Evolutionary conservation across 2,888 invertebrate genomes (phyloP), one percentile per base, ranked within the genome.

Genomic region (Nomada ruficornis): DNA sequence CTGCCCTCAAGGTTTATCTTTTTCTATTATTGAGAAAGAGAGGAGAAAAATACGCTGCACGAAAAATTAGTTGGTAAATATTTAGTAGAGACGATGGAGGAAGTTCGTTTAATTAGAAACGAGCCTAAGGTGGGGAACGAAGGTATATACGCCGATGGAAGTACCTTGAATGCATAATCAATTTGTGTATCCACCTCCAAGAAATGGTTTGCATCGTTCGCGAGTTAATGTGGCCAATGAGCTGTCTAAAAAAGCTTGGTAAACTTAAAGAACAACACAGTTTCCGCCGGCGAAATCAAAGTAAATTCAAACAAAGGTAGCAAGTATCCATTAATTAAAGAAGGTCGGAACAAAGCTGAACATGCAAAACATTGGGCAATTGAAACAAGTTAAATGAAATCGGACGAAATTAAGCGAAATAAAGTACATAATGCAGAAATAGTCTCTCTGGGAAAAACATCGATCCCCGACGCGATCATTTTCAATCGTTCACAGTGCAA

Each of bases 101-200:
- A 44, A 44, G 54, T 73, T 57, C 20, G 68, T 68, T 75, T 75
- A 75, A 68, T 68, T 75, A 68, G 68, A 68, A 75, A 68, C 44
- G 26, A 62, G 36, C 13, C 47, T 60, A 68, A 10, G 54, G 15
- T 42, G 4, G 68, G 23, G 59, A 50, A 52, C 59, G 59, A 23
- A 13, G 36, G 42, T 15, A 26, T 26, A 26, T 26, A 15, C 60
- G 60, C 44, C 50, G 26, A 54, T 20, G 68, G 20, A 52, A 60
- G 68, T 75, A 60, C 36, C 18, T 23, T 50, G 75, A 75, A 75
- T 67, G 60, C 50, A 52, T 75, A 75, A 75, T 68, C 57, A 75
- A 75, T 47, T 75, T 44, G 50, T 23, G 74, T 63, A 54, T 55
- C 42, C 10, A 44, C 72, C 44, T 26, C 26, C 23, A 42, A n/a